phyloP scores from a whole-genome alignment of 2,888 invertebrate species.

The Labia minor region DNA sequence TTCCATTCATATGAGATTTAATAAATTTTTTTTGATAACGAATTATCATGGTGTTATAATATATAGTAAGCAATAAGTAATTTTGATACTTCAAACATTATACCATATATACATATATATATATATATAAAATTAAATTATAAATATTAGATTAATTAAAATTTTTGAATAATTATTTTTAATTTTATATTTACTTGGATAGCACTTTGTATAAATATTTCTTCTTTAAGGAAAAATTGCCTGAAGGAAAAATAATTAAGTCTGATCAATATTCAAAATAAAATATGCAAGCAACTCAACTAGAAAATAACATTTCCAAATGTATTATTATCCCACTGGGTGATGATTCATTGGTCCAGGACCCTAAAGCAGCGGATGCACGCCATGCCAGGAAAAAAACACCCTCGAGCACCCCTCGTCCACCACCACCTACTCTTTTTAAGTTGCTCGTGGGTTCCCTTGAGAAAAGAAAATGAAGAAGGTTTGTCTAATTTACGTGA shows the following conservation, averaged over 20 bases:
- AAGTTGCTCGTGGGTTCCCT: background rate
- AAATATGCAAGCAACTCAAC: background rate
- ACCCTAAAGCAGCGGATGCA: constrained; percentile 2
- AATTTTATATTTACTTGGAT: no score
- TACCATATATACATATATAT: no score
- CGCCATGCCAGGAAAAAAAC: background rate
- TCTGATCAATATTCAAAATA: background rate
- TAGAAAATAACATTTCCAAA: background rate
- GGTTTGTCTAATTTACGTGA: constrained; percentile 13
- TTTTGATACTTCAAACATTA: no score
- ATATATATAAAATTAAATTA: no score
- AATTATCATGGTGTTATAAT: no score
- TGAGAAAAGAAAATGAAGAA: background rate
- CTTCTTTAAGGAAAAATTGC: no score
- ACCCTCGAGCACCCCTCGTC: background rate
- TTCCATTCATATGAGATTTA: no score
- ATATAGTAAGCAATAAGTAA: no score
- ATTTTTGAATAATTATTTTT: no score
- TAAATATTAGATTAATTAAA: no score
- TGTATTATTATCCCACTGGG: constrained; percentile 3
- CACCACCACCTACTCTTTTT: background rate
- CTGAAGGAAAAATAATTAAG: background rate
- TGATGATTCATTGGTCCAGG: constrained; percentile 13
- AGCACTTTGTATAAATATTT: no score
- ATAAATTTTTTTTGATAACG: no score